Conservation (phyloP, 2,113 vertebrate genomes). For the Carlito syrichta region DNA sequence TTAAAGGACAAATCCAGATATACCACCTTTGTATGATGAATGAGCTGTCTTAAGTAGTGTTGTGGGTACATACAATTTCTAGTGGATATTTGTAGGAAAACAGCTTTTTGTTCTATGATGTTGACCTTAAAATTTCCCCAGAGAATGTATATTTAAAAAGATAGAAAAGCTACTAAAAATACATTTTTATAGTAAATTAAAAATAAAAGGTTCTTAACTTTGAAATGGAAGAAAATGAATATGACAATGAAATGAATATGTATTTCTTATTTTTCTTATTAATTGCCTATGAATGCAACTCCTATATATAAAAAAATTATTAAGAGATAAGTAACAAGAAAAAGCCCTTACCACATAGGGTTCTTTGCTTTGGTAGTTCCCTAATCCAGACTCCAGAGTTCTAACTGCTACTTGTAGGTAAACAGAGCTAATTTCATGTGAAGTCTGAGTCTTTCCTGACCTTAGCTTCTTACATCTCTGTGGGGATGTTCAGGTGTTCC, state of each 20-base stretch:
- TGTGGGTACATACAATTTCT: not conserved
- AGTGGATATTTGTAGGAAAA: not conserved
- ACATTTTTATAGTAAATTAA: not conserved
- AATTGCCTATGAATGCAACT: not conserved
- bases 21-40: not conserved
- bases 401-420: not conserved
- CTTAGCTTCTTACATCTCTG: not conserved
- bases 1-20: not conserved
- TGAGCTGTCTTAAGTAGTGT: not conserved
- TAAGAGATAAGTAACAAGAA: not conserved
- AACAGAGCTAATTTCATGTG: not conserved
- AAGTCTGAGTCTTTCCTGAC: not conserved
- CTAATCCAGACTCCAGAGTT: not conserved
- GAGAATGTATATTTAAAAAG: conserved; percentile 13
- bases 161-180: not conserved
- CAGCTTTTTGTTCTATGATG: not conserved
- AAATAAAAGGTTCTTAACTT: not conserved
- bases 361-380: not conserved
- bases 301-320: not conserved
- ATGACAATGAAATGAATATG: not conserved
- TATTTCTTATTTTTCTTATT: conserved; percentile 14
- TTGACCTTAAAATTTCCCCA: not conserved
- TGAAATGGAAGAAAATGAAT: conserved; percentile 30
- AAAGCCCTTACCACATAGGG: not conserved
- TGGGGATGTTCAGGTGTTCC: not conserved